Conservation (phyloP, 2,113 vertebrate species). For the Zingel zingel region DNA sequence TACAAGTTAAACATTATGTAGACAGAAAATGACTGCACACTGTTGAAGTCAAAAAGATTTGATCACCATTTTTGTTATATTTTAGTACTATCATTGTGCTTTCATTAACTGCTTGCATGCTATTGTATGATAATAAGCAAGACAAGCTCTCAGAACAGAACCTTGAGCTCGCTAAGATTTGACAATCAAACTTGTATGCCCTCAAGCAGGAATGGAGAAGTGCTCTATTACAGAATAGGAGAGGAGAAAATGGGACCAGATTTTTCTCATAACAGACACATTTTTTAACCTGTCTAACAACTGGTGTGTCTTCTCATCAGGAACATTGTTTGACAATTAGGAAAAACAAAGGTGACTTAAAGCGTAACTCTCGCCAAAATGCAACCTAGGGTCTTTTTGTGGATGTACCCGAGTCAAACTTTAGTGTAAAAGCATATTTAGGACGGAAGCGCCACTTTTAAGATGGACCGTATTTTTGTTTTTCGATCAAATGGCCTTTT, state of each 20-base stretch:
- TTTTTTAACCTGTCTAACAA: background rate
- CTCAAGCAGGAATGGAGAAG: background rate
- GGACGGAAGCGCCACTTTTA: no score
- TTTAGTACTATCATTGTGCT: background rate
- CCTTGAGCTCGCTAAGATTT: conserved; percentile 8
- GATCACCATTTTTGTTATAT: background rate
- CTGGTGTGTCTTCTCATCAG: background rate
- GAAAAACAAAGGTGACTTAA: background rate
- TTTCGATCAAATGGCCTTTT: no score
- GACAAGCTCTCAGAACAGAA: background rate
- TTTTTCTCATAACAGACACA: background rate
- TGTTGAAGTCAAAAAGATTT: conserved; percentile 6
- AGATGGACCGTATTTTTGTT: no score
- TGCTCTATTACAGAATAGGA: background rate
- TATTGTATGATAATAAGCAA: conserved; percentile 19
- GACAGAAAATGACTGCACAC: background rate
- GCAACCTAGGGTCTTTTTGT: no score
- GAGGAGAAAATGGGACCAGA: background rate
- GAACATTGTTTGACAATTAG: background rate
- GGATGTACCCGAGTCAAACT: no score
- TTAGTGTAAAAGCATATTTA: no score
- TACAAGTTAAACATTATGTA: background rate
- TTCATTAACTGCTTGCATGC: conserved; percentile 14
- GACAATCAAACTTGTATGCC: conserved; percentile 18
- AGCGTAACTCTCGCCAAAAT: no score